phyloP scores from a whole-genome alignment of 1,140 invertebrate genomes.

The Drosophila kepulauana region DNA sequence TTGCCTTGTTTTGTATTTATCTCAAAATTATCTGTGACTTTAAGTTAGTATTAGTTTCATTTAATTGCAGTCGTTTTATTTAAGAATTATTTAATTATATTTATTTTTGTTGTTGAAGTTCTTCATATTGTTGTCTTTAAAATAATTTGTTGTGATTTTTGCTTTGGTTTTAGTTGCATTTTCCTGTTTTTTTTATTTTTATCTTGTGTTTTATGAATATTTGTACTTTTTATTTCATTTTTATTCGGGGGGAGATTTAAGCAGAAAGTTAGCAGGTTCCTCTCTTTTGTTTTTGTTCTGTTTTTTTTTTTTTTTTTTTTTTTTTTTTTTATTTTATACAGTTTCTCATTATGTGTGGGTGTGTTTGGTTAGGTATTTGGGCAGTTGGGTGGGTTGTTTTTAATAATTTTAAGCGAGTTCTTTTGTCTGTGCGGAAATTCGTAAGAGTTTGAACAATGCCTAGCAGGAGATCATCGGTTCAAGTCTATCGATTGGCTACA shows the following conservation, averaged over 20 bases:
- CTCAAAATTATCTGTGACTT: constrained; percentile 32
- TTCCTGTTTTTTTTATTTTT: constrained; percentile 17
- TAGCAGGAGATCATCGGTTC: neutral
- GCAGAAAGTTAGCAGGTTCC: constrained; percentile 62
- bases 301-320: no score
- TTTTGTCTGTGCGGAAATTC: neutral
- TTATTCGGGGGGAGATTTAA: constrained; percentile 75
- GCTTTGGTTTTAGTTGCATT: constrained; percentile 25
- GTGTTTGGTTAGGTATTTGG: constrained; percentile 11
- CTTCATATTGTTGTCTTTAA: constrained; percentile 20
- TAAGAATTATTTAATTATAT: constrained; percentile 16
- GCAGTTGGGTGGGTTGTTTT: constrained; percentile 14
- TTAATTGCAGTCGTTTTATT: constrained; percentile 68
- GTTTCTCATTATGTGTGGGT: constrained; percentile 9
- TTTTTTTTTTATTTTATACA: neutral
- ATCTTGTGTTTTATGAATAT: constrained; percentile 68
- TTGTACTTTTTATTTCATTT: constrained; percentile 83
- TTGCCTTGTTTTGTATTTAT: constrained; percentile 30
- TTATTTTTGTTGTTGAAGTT: constrained; percentile 36
- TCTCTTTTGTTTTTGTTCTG: neutral
- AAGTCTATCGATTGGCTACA: neutral
- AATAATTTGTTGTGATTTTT: constrained; percentile 33
- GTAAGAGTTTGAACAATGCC: constrained; percentile 4
- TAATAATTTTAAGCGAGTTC: neutral
- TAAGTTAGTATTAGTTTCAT: constrained; percentile 35